Evolutionary conservation across 2,888 invertebrate species (phyloP).

Genomic region (Steinernema scapterisci): DNA sequence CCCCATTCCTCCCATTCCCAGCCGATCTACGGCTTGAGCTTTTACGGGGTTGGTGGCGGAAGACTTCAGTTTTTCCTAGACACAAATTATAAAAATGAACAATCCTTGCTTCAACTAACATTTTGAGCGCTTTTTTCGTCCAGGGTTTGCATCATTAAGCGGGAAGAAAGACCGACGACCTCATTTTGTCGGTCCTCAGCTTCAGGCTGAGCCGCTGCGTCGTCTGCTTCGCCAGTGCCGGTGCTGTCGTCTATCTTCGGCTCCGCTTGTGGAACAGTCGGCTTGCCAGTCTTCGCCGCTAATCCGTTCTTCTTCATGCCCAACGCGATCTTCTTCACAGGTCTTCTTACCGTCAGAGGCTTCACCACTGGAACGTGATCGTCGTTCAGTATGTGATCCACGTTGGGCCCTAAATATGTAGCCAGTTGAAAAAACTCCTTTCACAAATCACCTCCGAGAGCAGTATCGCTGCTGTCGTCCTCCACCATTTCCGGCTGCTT

Average conservation of each 20-base stretch:
- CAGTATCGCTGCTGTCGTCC: conserved; percentile 14
- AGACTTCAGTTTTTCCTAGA: conserved; percentile 38
- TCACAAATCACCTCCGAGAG: background rate
- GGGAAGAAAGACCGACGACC: conserved; percentile 38
- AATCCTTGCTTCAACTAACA: background rate
- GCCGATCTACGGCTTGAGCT: conserved; percentile 84
- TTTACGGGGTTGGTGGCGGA: conserved; percentile 75
- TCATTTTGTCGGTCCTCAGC: no score
- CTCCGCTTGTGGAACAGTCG: conserved; percentile 91
- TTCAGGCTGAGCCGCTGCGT: conserved; percentile 16
- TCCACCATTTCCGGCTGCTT: conserved; percentile 7
- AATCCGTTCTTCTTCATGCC: conserved; percentile 85
- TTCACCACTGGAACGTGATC: conserved; percentile 37
- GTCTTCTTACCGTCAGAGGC: conserved; percentile 32
- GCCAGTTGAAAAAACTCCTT: background rate
- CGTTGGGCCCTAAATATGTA: conserved; percentile 47
- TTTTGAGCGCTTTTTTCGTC: conserved; percentile 46
- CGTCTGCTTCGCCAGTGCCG: conserved; percentile 73
- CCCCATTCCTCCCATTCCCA: conserved; percentile 81
- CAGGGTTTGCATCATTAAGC: conserved; percentile 42
- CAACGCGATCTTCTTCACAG: conserved; percentile 38
- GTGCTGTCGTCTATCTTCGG: conserved; percentile 84
- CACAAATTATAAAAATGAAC: background rate
- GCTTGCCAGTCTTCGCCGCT: conserved; percentile 89
- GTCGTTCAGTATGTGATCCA: conserved; percentile 48